Base-by-base conservation (phyloP, 2,888 invertebrate genomes). In the Dynastes hyllus region DNA sequence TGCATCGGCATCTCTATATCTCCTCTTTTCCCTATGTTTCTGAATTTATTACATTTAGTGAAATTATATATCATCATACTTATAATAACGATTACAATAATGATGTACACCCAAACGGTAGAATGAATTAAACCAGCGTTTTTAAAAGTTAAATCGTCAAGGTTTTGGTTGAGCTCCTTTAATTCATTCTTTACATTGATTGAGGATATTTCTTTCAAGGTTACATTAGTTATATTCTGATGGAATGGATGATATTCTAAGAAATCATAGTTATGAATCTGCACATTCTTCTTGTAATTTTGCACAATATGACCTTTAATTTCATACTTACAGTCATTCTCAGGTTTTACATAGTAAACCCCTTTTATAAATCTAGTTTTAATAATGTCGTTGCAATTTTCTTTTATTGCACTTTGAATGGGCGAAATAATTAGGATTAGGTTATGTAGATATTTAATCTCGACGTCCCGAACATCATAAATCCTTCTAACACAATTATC, bases 401-500 rank as follows among this genome's bases (percentile, higher is more conserved):
- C 58, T 58, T 16, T 58, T 78, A 40, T 78, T 69, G 6, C 69
- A 32, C 16, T 83, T 83, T 29, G 76, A 80, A 51, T 5, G 2
- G 51, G 51, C 5, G 51, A 51, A 13, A 51, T 8, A 2, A 8
- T 51, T 51, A 51, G 51, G 5, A 51, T 13, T 51, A 51, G 9
- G 13, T 51, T 51, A 51, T 51, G 51, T 51, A 51, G 13, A 9
- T 51, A 51, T 51, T 51, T 51, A 4, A 51, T 51, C 13, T 51
- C 51, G 2, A 51, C 51, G 5, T 51, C 51, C 1, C 5, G 9
- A 13, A 51, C 5, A 1, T 51, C 9, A 51, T 51, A 51, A 4
- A 51, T 51, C 13, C 0, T 2, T 13, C 51, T 51, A 51, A 51
- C 0, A 51, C 51, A 51, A 51, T 51, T 51, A 3, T 51, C 2